Conservation (phyloP, 2,113 vertebrate genomes). For the Silurus meridionalis region DNA sequence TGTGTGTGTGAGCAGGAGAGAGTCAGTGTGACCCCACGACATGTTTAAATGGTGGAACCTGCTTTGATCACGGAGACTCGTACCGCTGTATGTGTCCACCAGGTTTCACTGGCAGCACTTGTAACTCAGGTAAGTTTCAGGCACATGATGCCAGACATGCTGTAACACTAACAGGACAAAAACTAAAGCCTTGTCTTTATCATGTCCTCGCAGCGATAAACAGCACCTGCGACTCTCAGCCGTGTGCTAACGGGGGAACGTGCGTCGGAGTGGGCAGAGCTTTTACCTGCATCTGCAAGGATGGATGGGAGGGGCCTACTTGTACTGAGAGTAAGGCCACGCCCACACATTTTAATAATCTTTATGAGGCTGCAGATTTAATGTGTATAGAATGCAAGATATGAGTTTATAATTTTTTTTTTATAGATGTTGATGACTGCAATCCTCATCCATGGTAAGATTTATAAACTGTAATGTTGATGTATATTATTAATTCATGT, state of each 20-base stretch:
- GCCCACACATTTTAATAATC: background rate
- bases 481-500: background rate
- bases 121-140: conserved; percentile 79
- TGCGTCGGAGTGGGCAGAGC: conserved; percentile 87
- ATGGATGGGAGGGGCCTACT: conserved; percentile 91
- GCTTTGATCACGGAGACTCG: conserved; percentile 86
- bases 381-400: background rate
- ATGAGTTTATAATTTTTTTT: conserved; percentile 29
- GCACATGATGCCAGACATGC: background rate
- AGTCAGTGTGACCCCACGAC: conserved; percentile 90
- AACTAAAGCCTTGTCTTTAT: background rate
- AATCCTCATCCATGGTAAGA: conserved; percentile 94
- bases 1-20: conserved; percentile 74
- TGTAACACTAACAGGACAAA: background rate
- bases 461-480: background rate
- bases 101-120: conserved; percentile 89
- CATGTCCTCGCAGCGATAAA: conserved; percentile 76
- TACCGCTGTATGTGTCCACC: conserved; percentile 86
- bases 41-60: conserved; percentile 91
- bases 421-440: conserved; percentile 90
- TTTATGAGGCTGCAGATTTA: background rate
- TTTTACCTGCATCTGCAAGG: conserved; percentile 93
- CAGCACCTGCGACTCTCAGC: conserved; percentile 87
- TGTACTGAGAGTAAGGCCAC: conserved; percentile 86
- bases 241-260: conserved; percentile 90